Base-by-base conservation (phyloP, 2,888 invertebrate genomes). In the Salticus scenicus region DNA sequence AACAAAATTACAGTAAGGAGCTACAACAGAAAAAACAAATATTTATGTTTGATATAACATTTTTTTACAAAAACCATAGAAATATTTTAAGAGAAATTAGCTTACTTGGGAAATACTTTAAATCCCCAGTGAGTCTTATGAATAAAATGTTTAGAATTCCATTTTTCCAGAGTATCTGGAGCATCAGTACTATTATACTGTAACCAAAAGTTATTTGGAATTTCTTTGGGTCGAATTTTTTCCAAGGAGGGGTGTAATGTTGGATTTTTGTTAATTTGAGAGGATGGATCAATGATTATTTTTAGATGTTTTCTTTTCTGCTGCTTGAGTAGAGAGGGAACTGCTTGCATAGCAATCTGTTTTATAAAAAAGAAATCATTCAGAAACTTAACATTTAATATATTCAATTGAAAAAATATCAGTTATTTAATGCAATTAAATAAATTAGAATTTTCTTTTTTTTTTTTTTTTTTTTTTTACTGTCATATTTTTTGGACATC, bases 191-290 rank as follows among this genome's bases (percentile, higher is more conserved):
- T 93, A 88, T 94, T 93, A 88, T 95, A 95, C 91, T 95, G 93
- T 63, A 95, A 92, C 95, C 96, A 96, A 66, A 93, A 91, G 89
- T 96, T 94, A 89, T 96, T 95, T 31, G 93, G 90, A 83, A 96
- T 71, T n/a, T 67, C 42, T 37, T 57, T 33, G 5, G 24, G 33
- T 69, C 64, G 37, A 27, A 70, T 63, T 37, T 71, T 47, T 8
- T 75, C 37, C 76, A 80, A 51, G 12, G 63, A 41, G 30, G 83
- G 69, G 71, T 80, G 79, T 1, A 82, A 24, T n/a, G 37, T 37
- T 8, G 84, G 69, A 10, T 64, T 37, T 20, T 66, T 51, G n/a
- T 30, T 70, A 66, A 79, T 72, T 47, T 75, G 73, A 8, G 88
- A 87, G 20, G 89, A 89, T 1, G 94, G 94, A 89, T 95, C 93